Percentiles rank a stretch among this genome's conserved stretches.
Conservation (phyloP, 1,140 invertebrate species). For the Aplysia californica region DNA sequence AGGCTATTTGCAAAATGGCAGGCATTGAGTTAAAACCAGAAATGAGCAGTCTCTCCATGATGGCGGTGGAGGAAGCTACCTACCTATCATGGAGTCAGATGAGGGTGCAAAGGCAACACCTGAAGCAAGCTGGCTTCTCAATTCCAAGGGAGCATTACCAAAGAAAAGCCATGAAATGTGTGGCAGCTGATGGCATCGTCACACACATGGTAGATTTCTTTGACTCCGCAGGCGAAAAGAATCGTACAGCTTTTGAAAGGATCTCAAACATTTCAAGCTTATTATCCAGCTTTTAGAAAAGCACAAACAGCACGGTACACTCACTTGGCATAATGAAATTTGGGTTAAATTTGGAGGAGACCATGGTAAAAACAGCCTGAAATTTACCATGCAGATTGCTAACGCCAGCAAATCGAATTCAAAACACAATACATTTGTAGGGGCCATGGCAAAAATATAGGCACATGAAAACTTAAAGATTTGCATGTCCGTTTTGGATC, state of each 20-base stretch:
- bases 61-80: background rate
- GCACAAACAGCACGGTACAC: background rate
- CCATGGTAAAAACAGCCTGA: background rate
- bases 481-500: background rate
- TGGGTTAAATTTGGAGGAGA: constrained; percentile 16
- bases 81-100: background rate
- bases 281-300: background rate
- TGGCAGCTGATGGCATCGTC: background rate
- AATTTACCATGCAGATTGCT: constrained; percentile 6
- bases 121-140: background rate
- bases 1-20: no score
- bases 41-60: background rate
- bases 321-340: constrained; percentile 12
- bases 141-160: background rate
- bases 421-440: background rate
- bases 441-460: background rate
- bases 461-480: background rate
- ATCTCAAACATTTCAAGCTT: background rate
- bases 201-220: background rate
- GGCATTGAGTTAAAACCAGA: no score
- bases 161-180: background rate
- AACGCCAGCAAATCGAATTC: background rate
- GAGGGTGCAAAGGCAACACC: background rate
- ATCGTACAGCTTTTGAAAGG: no score
- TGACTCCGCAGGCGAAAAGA: background rate